Evolutionary conservation across 2,113 vertebrate species (phyloP).

Genomic region (Chitala chitala): DNA sequence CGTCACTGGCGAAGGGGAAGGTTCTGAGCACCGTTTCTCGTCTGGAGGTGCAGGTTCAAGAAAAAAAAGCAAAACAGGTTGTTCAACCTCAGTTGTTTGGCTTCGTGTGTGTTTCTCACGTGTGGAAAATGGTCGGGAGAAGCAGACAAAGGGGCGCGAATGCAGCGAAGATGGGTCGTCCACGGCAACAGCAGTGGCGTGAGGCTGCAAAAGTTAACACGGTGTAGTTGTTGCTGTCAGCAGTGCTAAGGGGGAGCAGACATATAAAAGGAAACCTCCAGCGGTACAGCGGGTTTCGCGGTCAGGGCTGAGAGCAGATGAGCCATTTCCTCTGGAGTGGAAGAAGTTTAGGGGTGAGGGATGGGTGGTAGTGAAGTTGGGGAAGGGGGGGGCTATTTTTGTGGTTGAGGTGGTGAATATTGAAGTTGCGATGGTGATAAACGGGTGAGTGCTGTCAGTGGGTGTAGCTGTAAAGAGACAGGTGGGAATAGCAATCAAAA

Average conservation of each 20-base stretch:
- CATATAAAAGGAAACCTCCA: neutral
- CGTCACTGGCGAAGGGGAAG: neutral
- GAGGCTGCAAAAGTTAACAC: neutral
- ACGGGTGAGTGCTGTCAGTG: neutral
- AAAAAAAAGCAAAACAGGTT: no score
- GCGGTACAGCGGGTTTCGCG: neutral
- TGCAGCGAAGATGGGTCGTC: neutral
- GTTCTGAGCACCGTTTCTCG: neutral
- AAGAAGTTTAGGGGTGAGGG: conserved; percentile 9
- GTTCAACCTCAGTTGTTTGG: neutral
- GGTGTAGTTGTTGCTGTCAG: neutral
- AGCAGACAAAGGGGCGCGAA: conserved; percentile 3
- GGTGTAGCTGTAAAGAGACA: neutral
- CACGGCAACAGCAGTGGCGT: neutral
- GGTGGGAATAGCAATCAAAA: neutral
- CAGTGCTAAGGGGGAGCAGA: neutral
- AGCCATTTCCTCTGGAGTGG: neutral
- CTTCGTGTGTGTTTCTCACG: neutral
- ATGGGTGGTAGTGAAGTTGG: neutral
- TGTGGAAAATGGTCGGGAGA: neutral
- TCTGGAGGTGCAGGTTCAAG: neutral
- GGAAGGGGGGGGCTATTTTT: neutral
- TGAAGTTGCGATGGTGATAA: neutral
- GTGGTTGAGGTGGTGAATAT: neutral
- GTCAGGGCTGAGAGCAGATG: neutral